Base-by-base conservation (phyloP, 2,113 vertebrate genomes). In the Toxostoma redivivum region DNA sequence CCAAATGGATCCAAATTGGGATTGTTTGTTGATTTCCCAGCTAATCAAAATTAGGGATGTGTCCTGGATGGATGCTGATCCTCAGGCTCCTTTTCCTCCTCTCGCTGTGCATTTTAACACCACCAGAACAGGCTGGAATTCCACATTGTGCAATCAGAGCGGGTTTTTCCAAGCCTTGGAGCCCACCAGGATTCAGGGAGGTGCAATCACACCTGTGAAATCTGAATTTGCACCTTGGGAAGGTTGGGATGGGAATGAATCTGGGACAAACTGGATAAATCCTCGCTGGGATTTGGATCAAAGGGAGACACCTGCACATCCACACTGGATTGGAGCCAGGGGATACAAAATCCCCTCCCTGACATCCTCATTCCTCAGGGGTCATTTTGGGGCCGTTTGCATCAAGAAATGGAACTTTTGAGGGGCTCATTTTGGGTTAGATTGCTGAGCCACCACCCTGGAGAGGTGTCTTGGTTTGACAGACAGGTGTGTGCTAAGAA, bases 121-220 rank as follows among this genome's bases (percentile, higher is more conserved):
- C 0, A 2, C 83, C 54, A 5, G 44, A 65, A 17, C 1, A 2
- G 3, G 45, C 30, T 48, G 11, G 12, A 35, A 42, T 61, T 21
- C 30, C 40, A 28, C 27, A 5, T 33, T 71, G 37, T 80, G 37
- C 47, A 24, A 48, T 62, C 62, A 35, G 33, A 21, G 53, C 72
- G 7, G 5, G 2, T 82, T 76, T 83, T 91, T 62, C 81, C 64
- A 48, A 62, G 66, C 18, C 47, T 76, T 66, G 3, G 5, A 77
- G 82, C 69, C 88, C 93, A 65, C 62, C 82, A n/a, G 69, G 64
- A 94, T 60, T 76, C 84, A 5, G 53, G 86, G 10, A 25, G 67
- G 73, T 62, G 62, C 50, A 58, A 54, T 42, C 30, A 7, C 53
- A 81, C 65, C 71, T 82, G 76, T 57, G 80, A 80, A 67, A 91